A percentile compares a stretch with the other conserved stretches of the same genome.
Conservation (phyloP, 2,113 vertebrate genomes). For the Bubo scandiacus region DNA sequence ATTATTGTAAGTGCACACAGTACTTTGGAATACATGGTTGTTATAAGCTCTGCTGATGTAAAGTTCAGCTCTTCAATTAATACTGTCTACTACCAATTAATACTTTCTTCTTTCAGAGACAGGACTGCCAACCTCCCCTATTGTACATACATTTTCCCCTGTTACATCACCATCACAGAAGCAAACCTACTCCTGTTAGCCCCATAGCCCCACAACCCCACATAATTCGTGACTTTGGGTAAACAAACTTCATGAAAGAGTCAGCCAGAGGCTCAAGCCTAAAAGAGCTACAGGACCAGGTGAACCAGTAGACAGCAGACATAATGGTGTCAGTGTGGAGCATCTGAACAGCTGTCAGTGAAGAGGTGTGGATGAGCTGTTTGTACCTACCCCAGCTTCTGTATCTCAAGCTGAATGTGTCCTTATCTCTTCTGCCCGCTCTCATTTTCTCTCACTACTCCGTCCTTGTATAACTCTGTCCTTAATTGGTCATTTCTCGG, state of each 20-base stretch:
- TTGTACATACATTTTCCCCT: background rate
- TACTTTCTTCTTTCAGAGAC: background rate
- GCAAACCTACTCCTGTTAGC: background rate
- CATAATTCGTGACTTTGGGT: background rate
- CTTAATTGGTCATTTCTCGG: background rate
- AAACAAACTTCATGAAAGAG: background rate
- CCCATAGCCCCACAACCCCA: background rate
- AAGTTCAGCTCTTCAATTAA: background rate
- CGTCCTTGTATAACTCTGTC: background rate
- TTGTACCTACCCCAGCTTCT: background rate
- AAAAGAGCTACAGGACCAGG: background rate
- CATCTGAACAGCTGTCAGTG: background rate
- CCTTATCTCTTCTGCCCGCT: background rate
- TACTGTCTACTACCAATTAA: background rate
- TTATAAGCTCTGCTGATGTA: background rate
- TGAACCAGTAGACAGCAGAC: background rate
- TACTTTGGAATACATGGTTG: background rate
- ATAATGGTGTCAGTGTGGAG: background rate
- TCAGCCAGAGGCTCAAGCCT: background rate
- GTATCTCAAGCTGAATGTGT: background rate
- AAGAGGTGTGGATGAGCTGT: rapidly evolving
- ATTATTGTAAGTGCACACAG: background rate
- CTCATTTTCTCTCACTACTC: background rate
- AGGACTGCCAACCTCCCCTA: rapidly evolving
- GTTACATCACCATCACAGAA: background rate